phyloP scores from a whole-genome alignment of 2,797 vertebrate genomes.

The Acipenser transmontanus region DNA sequence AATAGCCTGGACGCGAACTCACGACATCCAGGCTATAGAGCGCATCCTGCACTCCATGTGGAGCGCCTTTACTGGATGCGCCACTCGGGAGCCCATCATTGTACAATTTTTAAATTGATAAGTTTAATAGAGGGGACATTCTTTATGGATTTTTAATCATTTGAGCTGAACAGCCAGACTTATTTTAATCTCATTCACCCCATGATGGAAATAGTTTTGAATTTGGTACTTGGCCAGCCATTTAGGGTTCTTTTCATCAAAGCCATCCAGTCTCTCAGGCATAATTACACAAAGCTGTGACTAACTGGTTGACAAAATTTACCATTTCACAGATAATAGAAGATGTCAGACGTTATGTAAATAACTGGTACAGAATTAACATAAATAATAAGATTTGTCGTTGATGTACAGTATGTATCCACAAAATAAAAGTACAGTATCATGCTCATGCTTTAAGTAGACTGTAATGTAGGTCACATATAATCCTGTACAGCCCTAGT shows the following conservation, averaged over 20 bases:
- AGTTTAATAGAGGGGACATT: background rate
- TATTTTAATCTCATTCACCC: conserved; percentile 16
- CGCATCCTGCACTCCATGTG: too few relatives aligned
- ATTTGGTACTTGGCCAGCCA: conserved; percentile 7
- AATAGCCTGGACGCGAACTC: too few relatives aligned
- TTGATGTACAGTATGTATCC: too few relatives aligned
- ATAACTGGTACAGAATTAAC: too few relatives aligned
- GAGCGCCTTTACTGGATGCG: too few relatives aligned
- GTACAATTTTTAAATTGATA: background rate
- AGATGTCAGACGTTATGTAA: background rate
- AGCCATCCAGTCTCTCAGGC: conserved; percentile 17
- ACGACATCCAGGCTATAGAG: too few relatives aligned
- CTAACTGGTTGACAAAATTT: conserved; percentile 25
- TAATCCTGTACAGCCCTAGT: too few relatives aligned
- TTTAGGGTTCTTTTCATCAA: conserved; percentile 10
- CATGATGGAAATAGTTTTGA: background rate
- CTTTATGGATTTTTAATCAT: conserved; percentile 12
- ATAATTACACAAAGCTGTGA: conserved; percentile 28
- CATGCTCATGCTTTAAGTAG: too few relatives aligned
- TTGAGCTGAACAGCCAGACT: conserved; percentile 20
- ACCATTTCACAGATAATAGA: conserved; percentile 20
- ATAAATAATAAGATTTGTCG: too few relatives aligned
- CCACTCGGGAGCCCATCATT: too few relatives aligned
- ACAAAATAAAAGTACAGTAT: too few relatives aligned
- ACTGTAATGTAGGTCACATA: too few relatives aligned